phyloP scores from a whole-genome alignment of 1,140 invertebrate species.

The Galleria mellonella region DNA sequence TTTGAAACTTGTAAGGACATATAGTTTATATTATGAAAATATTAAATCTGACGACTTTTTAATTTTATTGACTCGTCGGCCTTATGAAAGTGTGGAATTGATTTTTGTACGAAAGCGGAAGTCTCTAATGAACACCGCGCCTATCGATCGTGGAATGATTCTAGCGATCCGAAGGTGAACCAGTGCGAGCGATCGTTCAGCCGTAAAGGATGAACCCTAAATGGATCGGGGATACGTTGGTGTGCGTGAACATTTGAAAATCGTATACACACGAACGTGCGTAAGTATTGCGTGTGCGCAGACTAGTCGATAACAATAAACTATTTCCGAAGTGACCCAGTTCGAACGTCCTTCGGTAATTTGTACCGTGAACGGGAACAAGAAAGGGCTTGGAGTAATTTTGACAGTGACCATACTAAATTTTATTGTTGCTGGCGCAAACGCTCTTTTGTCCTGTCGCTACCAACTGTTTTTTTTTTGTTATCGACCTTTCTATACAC shows the following conservation, averaged over 20 bases:
- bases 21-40: conserved; percentile 50
- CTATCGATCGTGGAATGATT: conserved; percentile 21
- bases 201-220: conserved; percentile 58
- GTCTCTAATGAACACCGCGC: conserved; percentile 37
- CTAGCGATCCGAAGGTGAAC: conserved; percentile 49
- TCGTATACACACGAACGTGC: conserved; percentile 22
- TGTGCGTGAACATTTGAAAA: conserved; percentile 40
- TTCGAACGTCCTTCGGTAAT: conserved; percentile 70
- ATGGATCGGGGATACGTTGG: conserved; percentile 30
- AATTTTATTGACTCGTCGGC: conserved; percentile 60
- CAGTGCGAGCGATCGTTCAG: conserved; percentile 38
- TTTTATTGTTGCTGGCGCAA: conserved; percentile 31
- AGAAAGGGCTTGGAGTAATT: conserved; percentile 66
- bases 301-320: conserved; percentile 73
- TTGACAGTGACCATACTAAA: conserved; percentile 43
- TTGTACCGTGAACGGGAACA: conserved; percentile 67
- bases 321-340: conserved; percentile 74
- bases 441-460: conserved; percentile 24
- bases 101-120: conserved; percentile 59
- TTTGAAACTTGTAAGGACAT: conserved; percentile 45
- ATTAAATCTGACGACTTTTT: conserved; percentile 51
- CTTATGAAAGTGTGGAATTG: conserved; percentile 55
- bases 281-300: conserved; percentile 59
- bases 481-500: not conserved
- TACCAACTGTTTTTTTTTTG: conserved; percentile 12